Base-by-base conservation (phyloP, 2,888 invertebrate genomes). In the Yponomeuta malinellus region DNA sequence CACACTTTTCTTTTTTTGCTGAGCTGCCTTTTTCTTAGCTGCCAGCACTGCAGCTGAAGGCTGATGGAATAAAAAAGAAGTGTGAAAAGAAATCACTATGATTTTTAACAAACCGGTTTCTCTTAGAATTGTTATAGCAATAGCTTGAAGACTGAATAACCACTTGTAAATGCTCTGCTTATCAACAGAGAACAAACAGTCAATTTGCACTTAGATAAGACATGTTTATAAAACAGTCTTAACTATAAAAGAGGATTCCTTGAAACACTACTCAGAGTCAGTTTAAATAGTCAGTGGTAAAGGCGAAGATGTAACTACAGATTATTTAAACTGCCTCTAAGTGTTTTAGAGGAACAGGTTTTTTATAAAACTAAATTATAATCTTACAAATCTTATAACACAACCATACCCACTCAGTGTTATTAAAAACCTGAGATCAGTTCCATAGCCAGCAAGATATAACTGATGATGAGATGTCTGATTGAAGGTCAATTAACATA, bases 1-100 rank as follows among this genome's bases (percentile, higher is more conserved):
- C 10, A 89, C 78, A 73, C 86, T 80, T 75, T 92, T 93, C 75
- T 94, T 94, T 77, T 93, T 94, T 69, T 93, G 89, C 73, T 93
- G 93, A 43, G 94, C 95, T 48, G 94, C 95, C 76, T 94, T 95
- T 76, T 93, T 93, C 82, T 95, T 96, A 4, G 95, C 95, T 75
- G 95, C 95, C n/a, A 94, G 78, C 67, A 95, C 79, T 66, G 93
- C 93, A 69, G 93, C 88, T 71, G 93, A 95, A 5, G 90, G 87
- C 91, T 92, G 76, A 10, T 79, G 79, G 23, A 70, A 71, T 52
- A 29, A 29, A 23, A 43, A 69, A 69, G 10, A 12, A 15, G 5
- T 43, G 8, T 43, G 43, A 43, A 43, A 43, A 43, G 43, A 3
- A 43, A 43, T 43, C 43, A 43, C 43, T 8, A 43, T 0, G 3